A percentile compares a stretch with the other conserved stretches of the same genome.
Evolutionary conservation across 2,797 vertebrate genomes (phyloP).

Genomic region (Orestias chungarensis): DNA sequence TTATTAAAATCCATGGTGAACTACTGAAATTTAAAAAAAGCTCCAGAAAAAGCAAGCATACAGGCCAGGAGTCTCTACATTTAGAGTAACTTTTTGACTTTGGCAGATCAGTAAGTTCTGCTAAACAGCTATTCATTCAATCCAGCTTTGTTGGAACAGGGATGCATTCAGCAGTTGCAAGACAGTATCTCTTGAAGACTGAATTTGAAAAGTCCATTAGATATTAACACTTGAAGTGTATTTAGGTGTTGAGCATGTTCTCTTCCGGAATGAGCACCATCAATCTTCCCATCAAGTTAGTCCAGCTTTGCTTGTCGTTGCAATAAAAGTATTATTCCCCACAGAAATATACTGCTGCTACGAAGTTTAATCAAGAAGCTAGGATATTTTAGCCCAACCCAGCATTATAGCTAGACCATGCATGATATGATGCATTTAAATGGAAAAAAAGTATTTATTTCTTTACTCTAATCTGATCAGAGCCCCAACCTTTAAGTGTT

Average conservation of each 20-base stretch:
- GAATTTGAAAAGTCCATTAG: background rate
- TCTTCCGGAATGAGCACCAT: background rate
- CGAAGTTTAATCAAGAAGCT: background rate
- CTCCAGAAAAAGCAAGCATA: background rate
- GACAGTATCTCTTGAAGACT: background rate
- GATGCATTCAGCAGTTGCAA: background rate
- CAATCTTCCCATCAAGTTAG: background rate
- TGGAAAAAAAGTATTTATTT: too few relatives aligned
- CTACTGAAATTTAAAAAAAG: slow-evolving; percentile 3
- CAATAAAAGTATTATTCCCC: background rate
- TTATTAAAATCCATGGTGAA: background rate
- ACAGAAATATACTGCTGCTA: background rate
- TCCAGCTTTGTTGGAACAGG: too few relatives aligned
- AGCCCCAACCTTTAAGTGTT: too few relatives aligned
- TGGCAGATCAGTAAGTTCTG: too few relatives aligned
- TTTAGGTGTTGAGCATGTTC: background rate
- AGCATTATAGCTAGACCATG: too few relatives aligned
- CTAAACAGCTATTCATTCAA: too few relatives aligned
- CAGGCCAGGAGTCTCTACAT: background rate
- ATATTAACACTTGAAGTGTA: background rate
- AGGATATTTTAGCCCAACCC: too few relatives aligned
- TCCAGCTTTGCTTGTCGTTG: background rate
- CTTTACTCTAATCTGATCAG: too few relatives aligned
- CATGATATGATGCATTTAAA: too few relatives aligned
- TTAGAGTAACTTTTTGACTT: too few relatives aligned